Percentiles rank a stretch among this genome's conserved stretches.
Evolutionary conservation across 1,140 invertebrate genomes (phyloP).

Genomic region (Spodoptera litura): DNA sequence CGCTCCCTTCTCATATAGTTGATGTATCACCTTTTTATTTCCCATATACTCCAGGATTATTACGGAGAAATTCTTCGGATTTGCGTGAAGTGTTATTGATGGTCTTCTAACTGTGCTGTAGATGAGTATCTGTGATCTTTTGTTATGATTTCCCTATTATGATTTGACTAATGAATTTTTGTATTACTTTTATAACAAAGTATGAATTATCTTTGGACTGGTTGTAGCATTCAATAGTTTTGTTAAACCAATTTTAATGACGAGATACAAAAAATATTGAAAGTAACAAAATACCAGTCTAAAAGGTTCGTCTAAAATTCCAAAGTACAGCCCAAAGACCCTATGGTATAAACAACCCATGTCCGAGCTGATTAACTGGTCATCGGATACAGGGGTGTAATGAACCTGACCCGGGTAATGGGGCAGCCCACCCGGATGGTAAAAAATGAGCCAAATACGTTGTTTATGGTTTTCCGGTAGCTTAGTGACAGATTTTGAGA

Average conservation of each 20-base stretch:
- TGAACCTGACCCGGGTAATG: slow-evolving; percentile 44
- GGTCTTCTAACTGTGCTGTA: neutral
- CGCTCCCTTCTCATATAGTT: slow-evolving; percentile 28
- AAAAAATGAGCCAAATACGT: slow-evolving; percentile 41
- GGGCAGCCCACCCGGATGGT: slow-evolving; percentile 22
- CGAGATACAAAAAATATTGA: too few species aligned
- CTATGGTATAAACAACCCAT: slow-evolving; percentile 15
- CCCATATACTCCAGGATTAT: slow-evolving; percentile 22
- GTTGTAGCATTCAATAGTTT: too few species aligned
- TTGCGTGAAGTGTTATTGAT: slow-evolving; percentile 29
- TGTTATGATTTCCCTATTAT: neutral
- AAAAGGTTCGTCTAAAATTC: too few species aligned
- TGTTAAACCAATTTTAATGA: too few species aligned
- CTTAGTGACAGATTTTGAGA: slow-evolving; percentile 39
- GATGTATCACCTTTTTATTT: slow-evolving; percentile 40
- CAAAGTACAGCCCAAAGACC: neutral
- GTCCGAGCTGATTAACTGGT: slow-evolving; percentile 38
- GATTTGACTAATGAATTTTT: neutral
- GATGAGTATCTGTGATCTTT: slow-evolving; percentile 1
- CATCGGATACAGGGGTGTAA: slow-evolving; percentile 41
- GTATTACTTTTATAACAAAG: neutral
- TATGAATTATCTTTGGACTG: too few species aligned
- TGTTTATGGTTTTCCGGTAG: slow-evolving; percentile 44
- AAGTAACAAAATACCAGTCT: too few species aligned
- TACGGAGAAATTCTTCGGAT: slow-evolving; percentile 26